These are phyloP conservation scores for Papilio aristodemus DNA, from an alignment of 1,140 invertebrate genomes.

Conservation along the genomic window DNA sequence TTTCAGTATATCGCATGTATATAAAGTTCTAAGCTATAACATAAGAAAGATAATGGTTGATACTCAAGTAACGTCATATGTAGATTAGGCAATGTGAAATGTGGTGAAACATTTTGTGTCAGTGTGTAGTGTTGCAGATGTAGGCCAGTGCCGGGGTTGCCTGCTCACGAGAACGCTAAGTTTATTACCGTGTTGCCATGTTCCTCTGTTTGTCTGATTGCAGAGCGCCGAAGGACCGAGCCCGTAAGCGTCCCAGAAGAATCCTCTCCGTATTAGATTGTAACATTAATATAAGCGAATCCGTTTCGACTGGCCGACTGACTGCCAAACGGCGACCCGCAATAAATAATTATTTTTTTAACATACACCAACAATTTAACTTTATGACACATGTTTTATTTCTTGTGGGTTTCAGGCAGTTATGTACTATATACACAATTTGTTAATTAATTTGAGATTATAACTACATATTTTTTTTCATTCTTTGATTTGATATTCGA, in stretches of 20 bases:
- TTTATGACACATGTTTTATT: conserved; percentile 45
- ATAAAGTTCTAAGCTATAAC: conserved; percentile 13
- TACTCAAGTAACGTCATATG: not conserved
- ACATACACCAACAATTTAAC: conserved; percentile 13
- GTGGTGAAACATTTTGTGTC: conserved; percentile 37
- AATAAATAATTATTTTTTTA: conserved; percentile 35
- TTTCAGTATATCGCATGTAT: conserved; percentile 57
- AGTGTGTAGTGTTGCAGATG: conserved; percentile 78
- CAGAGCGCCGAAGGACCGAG: conserved; percentile 54
- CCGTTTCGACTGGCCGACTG: conserved; percentile 37
- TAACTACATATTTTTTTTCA: conserved; percentile 24
- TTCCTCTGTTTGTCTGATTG: conserved; percentile 73
- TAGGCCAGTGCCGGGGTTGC: conserved; percentile 62
- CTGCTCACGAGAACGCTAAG: conserved; percentile 51
- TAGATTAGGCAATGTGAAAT: conserved; percentile 2
- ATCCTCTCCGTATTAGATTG: conserved; percentile 59
- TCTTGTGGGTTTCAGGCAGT: conserved; percentile 54
- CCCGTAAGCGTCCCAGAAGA: conserved; percentile 47
- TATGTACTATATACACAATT: conserved; percentile 20
- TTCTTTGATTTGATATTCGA: conserved; percentile 36
- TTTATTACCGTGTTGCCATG: conserved; percentile 66
- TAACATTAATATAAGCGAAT: conserved; percentile 52
- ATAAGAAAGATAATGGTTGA: conserved; percentile 1
- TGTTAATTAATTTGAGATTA: conserved; percentile 49
- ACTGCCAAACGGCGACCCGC: conserved; percentile 34